These are phyloP conservation scores for Arothron firmamentum DNA, from an alignment of 2,113 vertebrate genomes.

Conservation along the genomic window DNA sequence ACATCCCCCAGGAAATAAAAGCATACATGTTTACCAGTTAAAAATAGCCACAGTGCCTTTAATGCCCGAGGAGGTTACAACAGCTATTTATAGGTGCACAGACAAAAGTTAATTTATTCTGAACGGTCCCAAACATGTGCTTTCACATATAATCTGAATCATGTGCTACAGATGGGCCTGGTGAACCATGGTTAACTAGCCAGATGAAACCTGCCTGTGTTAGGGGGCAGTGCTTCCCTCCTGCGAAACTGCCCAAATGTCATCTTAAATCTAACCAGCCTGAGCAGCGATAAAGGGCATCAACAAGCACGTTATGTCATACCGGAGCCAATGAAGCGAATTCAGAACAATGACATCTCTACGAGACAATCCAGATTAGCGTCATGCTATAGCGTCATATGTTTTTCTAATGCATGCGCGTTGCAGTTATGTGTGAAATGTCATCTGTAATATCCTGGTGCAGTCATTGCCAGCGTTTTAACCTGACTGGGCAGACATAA, in stretches of 20 bases:
- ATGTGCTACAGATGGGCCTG: slow-evolving; percentile 47
- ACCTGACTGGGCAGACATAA: background rate
- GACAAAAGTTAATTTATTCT: slow-evolving; percentile 58
- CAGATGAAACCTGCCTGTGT: slow-evolving; percentile 39
- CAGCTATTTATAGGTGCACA: slow-evolving; percentile 49
- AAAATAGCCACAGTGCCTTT: slow-evolving; percentile 61
- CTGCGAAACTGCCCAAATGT: slow-evolving; percentile 44
- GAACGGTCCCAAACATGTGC: slow-evolving; percentile 29
- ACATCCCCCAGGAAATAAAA: slow-evolving; percentile 22
- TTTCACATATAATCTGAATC: slow-evolving; percentile 34
- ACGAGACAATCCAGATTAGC: background rate
- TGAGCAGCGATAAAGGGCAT: slow-evolving; percentile 11
- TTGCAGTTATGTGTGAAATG: background rate
- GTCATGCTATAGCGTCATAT: too few relatives aligned
- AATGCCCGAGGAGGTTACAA: slow-evolving; percentile 37
- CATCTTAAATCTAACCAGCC: slow-evolving; percentile 33
- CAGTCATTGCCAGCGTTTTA: background rate
- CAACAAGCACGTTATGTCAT: background rate
- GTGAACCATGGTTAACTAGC: slow-evolving; percentile 49
- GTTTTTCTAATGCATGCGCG: too few relatives aligned
- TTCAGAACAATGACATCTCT: slow-evolving; percentile 2
- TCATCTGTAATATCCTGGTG: background rate
- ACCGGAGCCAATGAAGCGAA: background rate
- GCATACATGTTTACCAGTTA: slow-evolving; percentile 38
- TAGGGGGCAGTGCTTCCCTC: slow-evolving; percentile 15